Evolutionary conservation across 2,113 vertebrate genomes (phyloP).

Genomic region (Gulo gulo): DNA sequence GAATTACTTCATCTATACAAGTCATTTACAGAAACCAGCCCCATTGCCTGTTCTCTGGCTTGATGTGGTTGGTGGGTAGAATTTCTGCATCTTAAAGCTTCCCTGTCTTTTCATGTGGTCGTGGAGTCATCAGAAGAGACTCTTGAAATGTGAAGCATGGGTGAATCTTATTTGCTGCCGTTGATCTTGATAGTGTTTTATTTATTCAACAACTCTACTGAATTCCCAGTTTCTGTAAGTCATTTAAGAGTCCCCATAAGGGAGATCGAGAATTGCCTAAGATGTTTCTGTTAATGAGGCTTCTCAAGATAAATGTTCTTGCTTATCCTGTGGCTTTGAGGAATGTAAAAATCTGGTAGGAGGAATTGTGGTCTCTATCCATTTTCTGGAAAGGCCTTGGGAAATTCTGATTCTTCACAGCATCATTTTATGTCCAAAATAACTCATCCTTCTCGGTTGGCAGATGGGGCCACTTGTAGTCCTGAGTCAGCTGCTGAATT

Average conservation of each 20-base stretch:
- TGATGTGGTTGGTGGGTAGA: neutral
- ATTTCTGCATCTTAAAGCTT: neutral
- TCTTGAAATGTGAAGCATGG: neutral
- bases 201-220: conserved; percentile 34
- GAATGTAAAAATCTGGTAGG: neutral
- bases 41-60: neutral
- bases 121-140: neutral
- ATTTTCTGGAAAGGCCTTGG: neutral
- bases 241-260: neutral
- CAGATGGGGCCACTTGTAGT: neutral
- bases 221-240: conserved; percentile 20
- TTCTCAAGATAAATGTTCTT: conserved; percentile 44
- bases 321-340: conserved; percentile 14
- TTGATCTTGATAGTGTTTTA: neutral
- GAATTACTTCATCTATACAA: neutral
- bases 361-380: neutral
- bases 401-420: conserved; percentile 5
- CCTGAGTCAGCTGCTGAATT: conserved; percentile 33
- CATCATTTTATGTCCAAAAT: conserved; percentile 28
- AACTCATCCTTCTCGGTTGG: conserved; percentile 7
- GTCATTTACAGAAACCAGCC: neutral
- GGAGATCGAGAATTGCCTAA: neutral
- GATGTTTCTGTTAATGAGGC: conserved; percentile 41
- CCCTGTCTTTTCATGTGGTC: neutral
- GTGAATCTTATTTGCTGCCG: neutral